Conservation (phyloP, 2,113 vertebrate genomes). For the Muntiacus reevesi region DNA sequence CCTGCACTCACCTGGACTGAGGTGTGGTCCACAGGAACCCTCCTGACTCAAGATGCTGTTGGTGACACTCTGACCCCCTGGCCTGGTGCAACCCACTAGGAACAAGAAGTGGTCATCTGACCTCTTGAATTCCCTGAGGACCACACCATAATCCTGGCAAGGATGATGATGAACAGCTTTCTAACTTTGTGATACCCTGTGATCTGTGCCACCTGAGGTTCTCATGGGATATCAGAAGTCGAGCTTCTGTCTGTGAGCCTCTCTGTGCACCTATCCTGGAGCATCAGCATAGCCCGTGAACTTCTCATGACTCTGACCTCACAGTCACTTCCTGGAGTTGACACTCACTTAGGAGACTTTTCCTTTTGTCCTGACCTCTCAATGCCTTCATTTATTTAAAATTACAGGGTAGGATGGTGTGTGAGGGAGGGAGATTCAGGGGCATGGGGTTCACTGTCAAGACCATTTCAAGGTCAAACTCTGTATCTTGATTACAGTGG, state of each 20-base stretch:
- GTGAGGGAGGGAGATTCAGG: neutral
- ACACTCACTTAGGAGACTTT: neutral
- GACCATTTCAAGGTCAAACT: neutral
- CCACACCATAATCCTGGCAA: neutral
- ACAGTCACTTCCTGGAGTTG: too few species aligned
- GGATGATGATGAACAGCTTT: neutral
- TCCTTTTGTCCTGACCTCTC: neutral
- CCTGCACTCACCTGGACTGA: accelerated
- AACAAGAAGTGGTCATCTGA: accelerated
- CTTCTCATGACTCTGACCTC: neutral
- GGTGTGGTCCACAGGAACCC: neutral
- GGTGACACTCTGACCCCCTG: neutral
- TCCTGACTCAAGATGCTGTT: neutral
- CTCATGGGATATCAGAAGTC: neutral
- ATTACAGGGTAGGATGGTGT: neutral
- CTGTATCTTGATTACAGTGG: neutral
- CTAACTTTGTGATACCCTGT: neutral
- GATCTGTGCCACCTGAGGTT: neutral
- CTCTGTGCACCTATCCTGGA: neutral
- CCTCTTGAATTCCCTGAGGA: neutral
- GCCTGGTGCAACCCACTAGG: neutral
- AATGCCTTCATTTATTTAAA: neutral
- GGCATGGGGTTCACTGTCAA: neutral
- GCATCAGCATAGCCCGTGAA: accelerated
- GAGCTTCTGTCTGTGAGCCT: neutral